Evolutionary conservation across 2,113 vertebrate species (phyloP).

Genomic region (Catharus minimus): DNA sequence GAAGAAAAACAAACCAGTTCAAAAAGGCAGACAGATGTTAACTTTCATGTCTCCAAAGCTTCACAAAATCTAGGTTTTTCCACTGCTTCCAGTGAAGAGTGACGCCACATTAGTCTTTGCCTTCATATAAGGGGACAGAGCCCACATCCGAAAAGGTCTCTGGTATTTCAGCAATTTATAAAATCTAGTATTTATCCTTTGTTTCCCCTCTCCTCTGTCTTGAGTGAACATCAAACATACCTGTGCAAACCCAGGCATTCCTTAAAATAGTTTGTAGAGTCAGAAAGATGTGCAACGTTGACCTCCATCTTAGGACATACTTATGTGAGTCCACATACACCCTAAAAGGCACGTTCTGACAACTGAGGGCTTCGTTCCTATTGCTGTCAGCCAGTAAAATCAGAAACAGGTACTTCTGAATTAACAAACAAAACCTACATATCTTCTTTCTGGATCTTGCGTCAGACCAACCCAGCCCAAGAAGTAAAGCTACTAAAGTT

Average conservation of each 20-base stretch:
- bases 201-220: not conserved
- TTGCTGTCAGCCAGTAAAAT: not conserved
- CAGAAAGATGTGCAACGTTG: not conserved
- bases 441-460: not conserved
- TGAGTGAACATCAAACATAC: not conserved
- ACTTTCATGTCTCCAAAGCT: not conserved
- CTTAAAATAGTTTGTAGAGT: not conserved
- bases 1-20: not conserved
- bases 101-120: not conserved
- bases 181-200: not conserved
- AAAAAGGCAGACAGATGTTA: not conserved
- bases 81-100: not conserved
- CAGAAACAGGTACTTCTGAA: not conserved
- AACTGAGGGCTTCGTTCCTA: not conserved
- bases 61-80: not conserved
- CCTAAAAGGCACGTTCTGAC: not conserved
- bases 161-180: not conserved
- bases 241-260: not conserved
- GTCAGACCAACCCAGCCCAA: not conserved
- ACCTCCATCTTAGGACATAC: not conserved
- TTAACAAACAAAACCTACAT: not conserved
- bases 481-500: not conserved
- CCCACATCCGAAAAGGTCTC: not conserved
- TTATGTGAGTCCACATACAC: fast-evolving
- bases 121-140: not conserved